A percentile compares a stretch with the other conserved stretches of the same genome.
Conservation (phyloP, 2,113 vertebrate genomes). For the Notarius lentiginosus region DNA sequence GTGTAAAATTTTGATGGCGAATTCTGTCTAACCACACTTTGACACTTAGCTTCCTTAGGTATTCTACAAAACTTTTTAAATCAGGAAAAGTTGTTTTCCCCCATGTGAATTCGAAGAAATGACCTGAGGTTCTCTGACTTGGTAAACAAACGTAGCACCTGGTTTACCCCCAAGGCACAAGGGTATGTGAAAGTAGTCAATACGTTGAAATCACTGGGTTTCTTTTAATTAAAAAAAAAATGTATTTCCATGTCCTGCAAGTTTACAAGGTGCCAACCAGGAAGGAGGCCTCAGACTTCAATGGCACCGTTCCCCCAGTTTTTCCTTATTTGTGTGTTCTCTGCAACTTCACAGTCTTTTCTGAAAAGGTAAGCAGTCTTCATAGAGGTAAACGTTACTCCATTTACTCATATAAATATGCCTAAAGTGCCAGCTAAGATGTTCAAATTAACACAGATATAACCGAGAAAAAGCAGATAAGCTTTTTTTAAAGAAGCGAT, state of each 20-base stretch:
- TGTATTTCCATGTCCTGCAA: not conserved
- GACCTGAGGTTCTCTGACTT: too few species aligned
- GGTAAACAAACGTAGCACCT: too few species aligned
- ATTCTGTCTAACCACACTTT: too few species aligned
- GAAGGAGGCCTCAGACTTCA: slow-evolving; percentile 66
- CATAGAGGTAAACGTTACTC: not conserved
- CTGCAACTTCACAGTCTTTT: slow-evolving; percentile 67
- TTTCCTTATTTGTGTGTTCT: slow-evolving; percentile 69
- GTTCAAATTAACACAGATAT: not conserved
- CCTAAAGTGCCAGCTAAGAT: not conserved
- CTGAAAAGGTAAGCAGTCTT: slow-evolving; percentile 64
- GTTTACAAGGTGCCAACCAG: slow-evolving; percentile 43
- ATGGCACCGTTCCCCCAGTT: slow-evolving; percentile 52
- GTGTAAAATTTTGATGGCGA: too few species aligned
- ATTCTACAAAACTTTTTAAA: too few species aligned
- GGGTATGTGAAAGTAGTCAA: too few species aligned
- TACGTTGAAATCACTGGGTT: too few species aligned
- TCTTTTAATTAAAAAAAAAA: not conserved
- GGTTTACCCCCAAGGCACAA: too few species aligned
- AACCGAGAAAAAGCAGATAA: not conserved
- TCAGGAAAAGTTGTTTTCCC: too few species aligned
- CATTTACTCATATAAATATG: not conserved
- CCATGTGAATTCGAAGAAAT: too few species aligned
- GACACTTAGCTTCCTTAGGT: too few species aligned
- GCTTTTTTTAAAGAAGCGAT: not conserved